Conservation (phyloP, 2,888 invertebrate species). For the Dinocampus coccinellae region DNA sequence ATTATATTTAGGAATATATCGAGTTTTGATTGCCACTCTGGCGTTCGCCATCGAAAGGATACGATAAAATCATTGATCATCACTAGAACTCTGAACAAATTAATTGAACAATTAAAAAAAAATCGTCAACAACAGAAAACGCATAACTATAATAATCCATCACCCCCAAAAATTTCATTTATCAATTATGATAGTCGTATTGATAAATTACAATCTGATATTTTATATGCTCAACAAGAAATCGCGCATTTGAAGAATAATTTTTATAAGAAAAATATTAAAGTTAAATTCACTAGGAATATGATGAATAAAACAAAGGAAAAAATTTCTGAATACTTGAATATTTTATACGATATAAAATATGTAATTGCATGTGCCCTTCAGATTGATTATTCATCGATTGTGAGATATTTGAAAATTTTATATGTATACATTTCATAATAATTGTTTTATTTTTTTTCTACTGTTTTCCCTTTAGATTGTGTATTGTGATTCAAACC, state of each 20-base stretch:
- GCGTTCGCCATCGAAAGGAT: background rate
- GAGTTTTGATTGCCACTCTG: background rate
- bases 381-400: conserved; percentile 51
- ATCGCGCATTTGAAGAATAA: conserved; percentile 44
- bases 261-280: conserved; percentile 49
- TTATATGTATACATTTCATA: conserved; percentile 9
- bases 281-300: conserved; percentile 41
- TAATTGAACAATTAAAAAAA: conserved; percentile 44
- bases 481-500: conserved; percentile 34
- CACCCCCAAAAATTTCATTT: background rate
- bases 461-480: conserved; percentile 19
- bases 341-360: conserved; percentile 52
- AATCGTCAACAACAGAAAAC: conserved; percentile 30
- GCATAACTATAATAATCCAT: background rate
- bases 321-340: conserved; percentile 43
- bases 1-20: background rate
- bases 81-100: conserved; percentile 46
- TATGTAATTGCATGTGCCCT: conserved; percentile 51
- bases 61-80: conserved; percentile 38
- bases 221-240: conserved; percentile 27
- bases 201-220: conserved; percentile 23
- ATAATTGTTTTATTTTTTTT: background rate
- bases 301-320: conserved; percentile 37
- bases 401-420: conserved; percentile 6
- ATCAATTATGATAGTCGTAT: conserved; percentile 34